These are phyloP conservation scores for Acromyrmex charruanus DNA, from an alignment of 1,140 invertebrate species.

Conservation along the genomic window DNA sequence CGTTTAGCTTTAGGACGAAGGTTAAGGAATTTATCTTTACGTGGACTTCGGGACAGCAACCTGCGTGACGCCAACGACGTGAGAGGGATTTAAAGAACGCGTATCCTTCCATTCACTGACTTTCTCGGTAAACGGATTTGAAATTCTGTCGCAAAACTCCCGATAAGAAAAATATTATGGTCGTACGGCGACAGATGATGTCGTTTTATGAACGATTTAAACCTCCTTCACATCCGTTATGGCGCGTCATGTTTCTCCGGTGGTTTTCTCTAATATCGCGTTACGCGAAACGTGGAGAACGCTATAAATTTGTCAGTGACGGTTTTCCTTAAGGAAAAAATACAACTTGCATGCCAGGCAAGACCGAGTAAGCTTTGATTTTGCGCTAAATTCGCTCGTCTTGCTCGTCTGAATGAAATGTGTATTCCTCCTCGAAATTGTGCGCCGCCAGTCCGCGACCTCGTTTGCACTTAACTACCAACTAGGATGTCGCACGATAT, in stretches of 20 bases:
- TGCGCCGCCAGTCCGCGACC: constrained; percentile 49
- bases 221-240: constrained; percentile 12
- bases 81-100: constrained; percentile 61
- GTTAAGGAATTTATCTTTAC: constrained; percentile 23
- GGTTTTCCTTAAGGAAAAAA: neutral
- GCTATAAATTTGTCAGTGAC: constrained; percentile 28
- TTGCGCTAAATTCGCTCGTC: constrained; percentile 51
- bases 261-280: constrained; percentile 37
- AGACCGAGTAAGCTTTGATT: constrained; percentile 31
- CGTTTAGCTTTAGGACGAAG: constrained; percentile 30
- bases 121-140: constrained; percentile 55
- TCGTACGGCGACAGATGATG: constrained; percentile 21
- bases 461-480: constrained; percentile 70
- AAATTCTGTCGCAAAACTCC: constrained; percentile 32
- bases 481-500: constrained; percentile 69
- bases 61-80: constrained; percentile 57
- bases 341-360: neutral
- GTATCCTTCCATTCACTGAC: neutral
- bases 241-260: neutral
- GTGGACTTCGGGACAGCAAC: neutral
- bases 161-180: constrained; percentile 58
- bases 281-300: neutral
- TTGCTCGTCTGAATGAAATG: constrained; percentile 9
- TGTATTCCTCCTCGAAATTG: constrained; percentile 61
- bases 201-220: constrained; percentile 39